Evolutionary conservation across 1,140 invertebrate species (phyloP).

Genomic region (Muscidifurax raptorellus): DNA sequence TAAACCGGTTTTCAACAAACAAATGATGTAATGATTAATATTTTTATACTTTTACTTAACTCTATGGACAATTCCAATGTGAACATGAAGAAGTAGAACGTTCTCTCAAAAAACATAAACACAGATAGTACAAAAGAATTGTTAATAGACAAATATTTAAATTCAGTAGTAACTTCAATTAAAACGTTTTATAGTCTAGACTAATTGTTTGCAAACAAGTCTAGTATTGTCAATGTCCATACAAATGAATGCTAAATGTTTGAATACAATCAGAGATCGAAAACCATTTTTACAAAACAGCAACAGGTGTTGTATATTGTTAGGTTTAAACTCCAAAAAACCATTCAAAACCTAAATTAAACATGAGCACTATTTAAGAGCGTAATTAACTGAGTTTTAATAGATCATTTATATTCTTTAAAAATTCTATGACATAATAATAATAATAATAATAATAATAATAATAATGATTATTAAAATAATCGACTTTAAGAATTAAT

Average conservation of each 20-base stretch:
- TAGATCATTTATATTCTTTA: not conserved
- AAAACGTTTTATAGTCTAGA: slow-evolving; percentile 36
- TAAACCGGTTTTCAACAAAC: not conserved
- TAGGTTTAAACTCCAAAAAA: slow-evolving; percentile 8
- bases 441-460: too few species aligned
- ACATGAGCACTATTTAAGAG: slow-evolving; percentile 47
- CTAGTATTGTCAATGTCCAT: slow-evolving; percentile 38
- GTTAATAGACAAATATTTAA: slow-evolving; percentile 39
- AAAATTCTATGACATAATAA: slow-evolving; percentile 38
- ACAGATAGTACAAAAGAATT: slow-evolving; percentile 45
- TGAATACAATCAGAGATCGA: slow-evolving; percentile 34
- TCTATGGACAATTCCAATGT: slow-evolving; percentile 30
- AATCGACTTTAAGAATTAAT: slow-evolving; percentile 37
- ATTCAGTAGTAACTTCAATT: slow-evolving; percentile 42
- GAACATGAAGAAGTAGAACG: slow-evolving; percentile 44
- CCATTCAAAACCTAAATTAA: slow-evolving; percentile 27
- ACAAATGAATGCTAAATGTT: slow-evolving; percentile 41
- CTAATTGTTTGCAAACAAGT: slow-evolving; percentile 42
- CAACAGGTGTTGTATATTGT: not conserved
- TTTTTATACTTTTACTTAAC: slow-evolving; percentile 2
- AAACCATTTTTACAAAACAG: not conserved
- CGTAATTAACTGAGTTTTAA: not conserved
- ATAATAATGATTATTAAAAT: too few species aligned
- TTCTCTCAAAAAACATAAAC: slow-evolving; percentile 38
- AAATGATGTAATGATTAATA: not conserved